Percentiles rank a stretch among this genome's conserved stretches.
These are phyloP conservation scores for Forbesichthys papilliferus DNA, from an alignment of 2,113 vertebrate species.

Conservation along the genomic window DNA sequence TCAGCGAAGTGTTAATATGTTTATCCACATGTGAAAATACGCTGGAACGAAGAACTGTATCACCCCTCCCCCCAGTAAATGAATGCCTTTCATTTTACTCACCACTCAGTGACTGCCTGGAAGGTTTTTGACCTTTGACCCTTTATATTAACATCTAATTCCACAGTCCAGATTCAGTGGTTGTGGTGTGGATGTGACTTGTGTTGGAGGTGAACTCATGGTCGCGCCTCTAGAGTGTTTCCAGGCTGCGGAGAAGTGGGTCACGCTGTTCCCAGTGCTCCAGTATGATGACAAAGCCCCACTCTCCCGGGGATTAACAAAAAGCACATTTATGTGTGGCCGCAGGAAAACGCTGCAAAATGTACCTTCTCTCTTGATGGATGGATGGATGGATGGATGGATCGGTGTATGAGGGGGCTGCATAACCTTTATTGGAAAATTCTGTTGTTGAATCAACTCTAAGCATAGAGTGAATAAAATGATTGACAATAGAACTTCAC, in stretches of 20 bases:
- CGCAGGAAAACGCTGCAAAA: constrained; percentile 17
- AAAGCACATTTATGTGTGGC: constrained; percentile 42
- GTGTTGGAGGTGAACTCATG: constrained; percentile 32
- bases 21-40: neutral
- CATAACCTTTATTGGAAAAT: too few relatives aligned
- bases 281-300: constrained; percentile 58
- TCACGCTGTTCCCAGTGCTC: constrained; percentile 76
- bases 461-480: too few relatives aligned
- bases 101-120: constrained; percentile 17
- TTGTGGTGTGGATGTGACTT: constrained; percentile 33
- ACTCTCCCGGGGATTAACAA: constrained; percentile 54
- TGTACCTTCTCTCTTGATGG: too few relatives aligned
- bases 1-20: too few relatives aligned
- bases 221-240: constrained; percentile 58
- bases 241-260: constrained; percentile 75
- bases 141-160: constrained; percentile 52
- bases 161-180: constrained; percentile 49
- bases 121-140: constrained; percentile 30
- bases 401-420: too few relatives aligned
- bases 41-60: neutral
- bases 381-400: too few relatives aligned
- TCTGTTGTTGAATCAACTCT: too few relatives aligned
- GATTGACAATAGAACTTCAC: too few relatives aligned
- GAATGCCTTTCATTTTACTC: constrained; percentile 11
- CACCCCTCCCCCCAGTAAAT: constrained; percentile 1